These are phyloP conservation scores for Sclerodermus sp. DNA, from an alignment of 2,888 invertebrate species.

Conservation along the genomic window DNA sequence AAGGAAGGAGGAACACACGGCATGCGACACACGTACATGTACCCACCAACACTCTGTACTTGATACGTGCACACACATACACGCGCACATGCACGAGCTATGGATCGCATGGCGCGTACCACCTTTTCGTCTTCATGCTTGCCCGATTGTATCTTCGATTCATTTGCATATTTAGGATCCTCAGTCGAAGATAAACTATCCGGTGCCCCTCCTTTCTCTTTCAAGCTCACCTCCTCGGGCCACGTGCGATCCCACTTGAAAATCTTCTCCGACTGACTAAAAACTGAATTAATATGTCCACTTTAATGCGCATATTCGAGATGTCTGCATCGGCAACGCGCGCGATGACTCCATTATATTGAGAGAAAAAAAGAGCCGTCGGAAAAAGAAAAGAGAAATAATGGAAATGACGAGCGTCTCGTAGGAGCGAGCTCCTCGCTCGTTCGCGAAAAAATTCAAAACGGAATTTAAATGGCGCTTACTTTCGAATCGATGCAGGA, in stretches of 20 bases:
- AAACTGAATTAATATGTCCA: conserved; percentile 42
- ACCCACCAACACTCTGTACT: too few relatives aligned
- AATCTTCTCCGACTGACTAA: conserved; percentile 48
- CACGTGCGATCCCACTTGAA: conserved; percentile 32
- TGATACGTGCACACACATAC: conserved; percentile 1
- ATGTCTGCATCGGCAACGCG: too few relatives aligned
- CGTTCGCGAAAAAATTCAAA: too few relatives aligned
- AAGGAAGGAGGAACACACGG: too few relatives aligned
- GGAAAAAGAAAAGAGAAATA: too few relatives aligned
- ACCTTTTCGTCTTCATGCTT: conserved; percentile 46
- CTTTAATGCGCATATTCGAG: conserved; percentile 23
- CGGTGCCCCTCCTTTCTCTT: conserved; percentile 29
- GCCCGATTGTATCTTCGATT: conserved; percentile 51
- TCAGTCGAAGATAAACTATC: conserved; percentile 22
- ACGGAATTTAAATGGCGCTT: too few relatives aligned
- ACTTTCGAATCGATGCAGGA: too few relatives aligned
- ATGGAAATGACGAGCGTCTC: too few relatives aligned
- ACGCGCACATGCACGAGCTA: conserved; percentile 14
- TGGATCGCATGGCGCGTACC: conserved; percentile 24
- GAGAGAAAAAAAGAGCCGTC: too few relatives aligned
- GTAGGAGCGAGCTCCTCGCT: too few relatives aligned
- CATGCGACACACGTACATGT: too few relatives aligned
- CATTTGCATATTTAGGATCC: conserved; percentile 53
- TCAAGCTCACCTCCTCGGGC: conserved; percentile 31
- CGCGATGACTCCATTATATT: too few relatives aligned